These are phyloP conservation scores for Opisthograptis luteolata DNA, from an alignment of 2,888 invertebrate genomes.

Conservation along the genomic window DNA sequence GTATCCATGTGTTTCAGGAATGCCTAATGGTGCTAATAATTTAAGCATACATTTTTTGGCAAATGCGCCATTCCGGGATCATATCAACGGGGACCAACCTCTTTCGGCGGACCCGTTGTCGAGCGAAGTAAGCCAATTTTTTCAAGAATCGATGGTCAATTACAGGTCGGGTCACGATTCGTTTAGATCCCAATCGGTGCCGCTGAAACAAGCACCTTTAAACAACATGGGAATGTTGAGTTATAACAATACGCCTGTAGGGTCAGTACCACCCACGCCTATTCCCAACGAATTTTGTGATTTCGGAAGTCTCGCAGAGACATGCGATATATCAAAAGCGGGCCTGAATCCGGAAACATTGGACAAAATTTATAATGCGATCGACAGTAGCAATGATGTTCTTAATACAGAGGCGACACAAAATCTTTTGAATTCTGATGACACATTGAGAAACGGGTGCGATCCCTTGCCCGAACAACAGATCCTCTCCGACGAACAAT, in stretches of 20 bases:
- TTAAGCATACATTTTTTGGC: constrained; percentile 75
- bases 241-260: constrained; percentile 84
- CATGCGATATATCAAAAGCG: constrained; percentile 81
- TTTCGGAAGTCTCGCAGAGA: constrained; percentile 85
- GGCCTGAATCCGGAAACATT: constrained; percentile 85
- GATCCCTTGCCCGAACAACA: constrained; percentile 67
- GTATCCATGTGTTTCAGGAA: constrained; percentile 67
- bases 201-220: constrained; percentile 86
- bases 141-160: constrained; percentile 75
- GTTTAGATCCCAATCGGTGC: constrained; percentile 91
- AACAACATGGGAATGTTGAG: constrained; percentile 68
- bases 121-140: constrained; percentile 86
- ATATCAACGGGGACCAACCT: constrained; percentile 74
- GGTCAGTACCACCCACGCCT: constrained; percentile 87
- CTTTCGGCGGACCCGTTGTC: constrained; percentile 79
- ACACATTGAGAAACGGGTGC: constrained; percentile 69
- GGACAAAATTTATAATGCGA: constrained; percentile 86
- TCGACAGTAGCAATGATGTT: constrained; percentile 81
- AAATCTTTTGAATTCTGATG: constrained; percentile 60
- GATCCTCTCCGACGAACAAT: constrained; percentile 67
- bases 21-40: constrained; percentile 72
- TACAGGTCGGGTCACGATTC: constrained; percentile 74
- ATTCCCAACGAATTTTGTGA: constrained; percentile 90
- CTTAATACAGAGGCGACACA: constrained; percentile 61
- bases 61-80: constrained; percentile 71